phyloP scores from a whole-genome alignment of 2,888 invertebrate genomes.

The Acholoe squamosa region DNA sequence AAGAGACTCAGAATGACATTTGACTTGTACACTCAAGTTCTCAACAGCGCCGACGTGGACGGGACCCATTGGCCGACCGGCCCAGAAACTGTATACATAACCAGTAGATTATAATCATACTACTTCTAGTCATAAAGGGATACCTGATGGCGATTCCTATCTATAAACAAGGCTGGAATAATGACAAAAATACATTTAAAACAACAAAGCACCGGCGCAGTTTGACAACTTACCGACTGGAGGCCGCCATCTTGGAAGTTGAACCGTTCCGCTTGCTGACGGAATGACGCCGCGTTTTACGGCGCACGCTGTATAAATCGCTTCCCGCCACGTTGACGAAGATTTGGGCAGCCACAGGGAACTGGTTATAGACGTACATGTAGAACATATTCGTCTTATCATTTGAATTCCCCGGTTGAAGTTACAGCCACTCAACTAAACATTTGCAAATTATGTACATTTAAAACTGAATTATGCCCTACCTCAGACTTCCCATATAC shows the following conservation, averaged over 20 bases:
- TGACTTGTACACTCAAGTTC: no score
- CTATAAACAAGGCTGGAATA: neutral
- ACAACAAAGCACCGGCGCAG: constrained; percentile 53
- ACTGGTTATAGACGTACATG: no score
- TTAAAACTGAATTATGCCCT: no score
- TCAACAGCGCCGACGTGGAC: constrained; percentile 39
- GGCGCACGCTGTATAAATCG: neutral
- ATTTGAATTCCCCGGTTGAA: no score
- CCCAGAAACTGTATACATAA: neutral
- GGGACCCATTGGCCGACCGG: neutral
- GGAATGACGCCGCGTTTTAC: neutral
- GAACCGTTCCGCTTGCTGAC: constrained; percentile 13
- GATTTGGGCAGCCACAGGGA: neutral
- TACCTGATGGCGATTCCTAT: no score
- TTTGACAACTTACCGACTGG: constrained; percentile 47
- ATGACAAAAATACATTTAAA: neutral
- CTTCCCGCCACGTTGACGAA: neutral
- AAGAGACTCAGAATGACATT: no score
- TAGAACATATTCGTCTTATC: no score
- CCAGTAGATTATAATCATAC: no score
- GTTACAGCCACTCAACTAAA: no score
- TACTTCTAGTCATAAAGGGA: no score
- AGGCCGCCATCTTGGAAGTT: constrained; percentile 43
- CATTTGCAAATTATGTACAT: no score
- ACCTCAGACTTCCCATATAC: no score